Percentiles rank a stretch among this genome's conserved stretches.
These are phyloP conservation scores for Albula glossodonta DNA, from an alignment of 2,113 vertebrate genomes.

Conservation along the genomic window DNA sequence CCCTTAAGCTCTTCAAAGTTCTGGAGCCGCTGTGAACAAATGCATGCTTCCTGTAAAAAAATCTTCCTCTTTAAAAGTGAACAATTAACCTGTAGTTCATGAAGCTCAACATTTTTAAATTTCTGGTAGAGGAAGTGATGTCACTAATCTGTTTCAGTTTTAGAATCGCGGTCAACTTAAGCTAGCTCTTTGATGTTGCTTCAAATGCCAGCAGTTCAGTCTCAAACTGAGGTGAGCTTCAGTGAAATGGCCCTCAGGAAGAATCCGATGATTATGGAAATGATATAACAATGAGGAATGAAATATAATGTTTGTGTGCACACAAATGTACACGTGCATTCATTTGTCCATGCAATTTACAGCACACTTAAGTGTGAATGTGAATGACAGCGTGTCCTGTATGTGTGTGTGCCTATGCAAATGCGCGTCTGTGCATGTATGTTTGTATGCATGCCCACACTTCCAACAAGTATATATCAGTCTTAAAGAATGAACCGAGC, in stretches of 20 bases:
- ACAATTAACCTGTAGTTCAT: conserved; percentile 33
- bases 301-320: background rate
- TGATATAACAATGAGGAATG: no score
- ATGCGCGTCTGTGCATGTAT: background rate
- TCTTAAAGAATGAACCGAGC: background rate
- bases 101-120: conserved; percentile 1
- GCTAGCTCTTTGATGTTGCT: background rate
- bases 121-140: background rate
- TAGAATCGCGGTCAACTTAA: background rate
- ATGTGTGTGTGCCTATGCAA: background rate
- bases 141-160: background rate
- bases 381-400: background rate
- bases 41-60: conserved; percentile 12
- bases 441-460: background rate
- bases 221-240: background rate
- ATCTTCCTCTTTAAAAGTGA: conserved; percentile 32
- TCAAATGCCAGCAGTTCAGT: background rate
- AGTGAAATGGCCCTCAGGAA: background rate
- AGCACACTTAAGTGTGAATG: no score
- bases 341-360: no score
- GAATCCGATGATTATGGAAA: no score
- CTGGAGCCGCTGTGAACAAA: conserved; percentile 8
- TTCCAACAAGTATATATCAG: background rate
- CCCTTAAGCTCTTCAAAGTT: conserved; percentile 27
- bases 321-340: background rate